Evolutionary conservation across 2,888 invertebrate species (phyloP).

Genomic region (Cylloceria caligata): DNA sequence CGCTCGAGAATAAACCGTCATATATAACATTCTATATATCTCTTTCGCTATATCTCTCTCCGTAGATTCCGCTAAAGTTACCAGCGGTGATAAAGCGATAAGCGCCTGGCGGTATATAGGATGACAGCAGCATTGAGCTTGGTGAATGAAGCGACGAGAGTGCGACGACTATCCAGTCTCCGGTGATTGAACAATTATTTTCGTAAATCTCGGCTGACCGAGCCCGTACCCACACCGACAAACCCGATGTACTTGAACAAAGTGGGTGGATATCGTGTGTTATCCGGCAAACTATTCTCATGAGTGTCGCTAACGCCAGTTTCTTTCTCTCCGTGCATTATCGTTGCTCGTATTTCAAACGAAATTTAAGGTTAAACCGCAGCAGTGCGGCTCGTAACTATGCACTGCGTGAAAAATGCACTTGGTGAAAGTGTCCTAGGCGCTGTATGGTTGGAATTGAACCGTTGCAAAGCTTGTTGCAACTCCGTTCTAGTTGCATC

Average conservation of each 20-base stretch:
- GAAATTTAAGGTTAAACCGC: conserved; percentile 70
- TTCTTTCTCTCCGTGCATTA: neutral
- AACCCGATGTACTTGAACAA: too few species aligned
- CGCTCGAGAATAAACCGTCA: conserved; percentile 55
- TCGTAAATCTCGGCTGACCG: conserved; percentile 49
- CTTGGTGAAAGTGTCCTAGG: conserved; percentile 74
- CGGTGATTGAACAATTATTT: conserved; percentile 61
- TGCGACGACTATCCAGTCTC: conserved; percentile 9
- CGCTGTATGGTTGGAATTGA: conserved; percentile 64
- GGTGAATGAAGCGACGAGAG: conserved; percentile 59
- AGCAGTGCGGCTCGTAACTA: conserved; percentile 44
- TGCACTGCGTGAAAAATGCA: conserved; percentile 69
- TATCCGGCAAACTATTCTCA: neutral
- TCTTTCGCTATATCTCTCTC: neutral
- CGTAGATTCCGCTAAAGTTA: neutral
- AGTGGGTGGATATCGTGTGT: conserved; percentile 1
- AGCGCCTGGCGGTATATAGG: neutral
- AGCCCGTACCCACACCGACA: too few species aligned
- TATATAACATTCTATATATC: neutral
- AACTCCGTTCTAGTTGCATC: conserved; percentile 49
- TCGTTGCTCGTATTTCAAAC: conserved; percentile 11
- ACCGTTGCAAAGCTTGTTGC: conserved; percentile 66
- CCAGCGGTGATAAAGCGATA: conserved; percentile 23
- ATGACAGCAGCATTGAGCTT: conserved; percentile 15
- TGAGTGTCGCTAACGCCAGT: neutral